Evolutionary conservation across 2,797 vertebrate species (phyloP), one percentile per base, ranked within the genome.

Genomic region (Epinephelus malabaricus): DNA sequence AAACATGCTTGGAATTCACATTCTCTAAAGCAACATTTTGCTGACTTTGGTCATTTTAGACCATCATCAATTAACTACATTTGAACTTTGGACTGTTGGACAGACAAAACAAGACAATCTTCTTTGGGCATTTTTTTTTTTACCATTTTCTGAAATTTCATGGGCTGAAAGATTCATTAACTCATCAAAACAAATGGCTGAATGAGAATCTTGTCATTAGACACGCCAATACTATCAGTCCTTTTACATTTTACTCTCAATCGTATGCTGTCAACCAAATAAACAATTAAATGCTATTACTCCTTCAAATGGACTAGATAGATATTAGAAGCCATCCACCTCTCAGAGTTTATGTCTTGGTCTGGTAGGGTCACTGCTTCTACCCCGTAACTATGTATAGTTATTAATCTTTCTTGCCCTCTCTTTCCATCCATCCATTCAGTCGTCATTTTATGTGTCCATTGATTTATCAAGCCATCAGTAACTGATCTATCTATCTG

Each of bases 401-500:
- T 17, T 12, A 10, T 62, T 1, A 62, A 9, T 50, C 34, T 21
- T 23, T 6, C 9, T 12, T n/a, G 17, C 34, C 6, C 10, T 25
- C 71, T 53, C 58, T 3, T 12, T 53, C 25, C 34, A 78, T 18
- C 5, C 12, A 53, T 78, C 5, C 11, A 25, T 34, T 40, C 45
- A 59, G 25, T 67, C 23, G 51, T 69, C 0, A 0, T 34, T 75
- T 18, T 13, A 14, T 17, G 11, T 18, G 17, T 46, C 21, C n/a
- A 54, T 45, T 49, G 30, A 79, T 73, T 62, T 8, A 66, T 60
- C 23, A 73, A 66, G n/a, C 17, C 54, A n/a, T 27, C 18, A 3
- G 13, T 5, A 38, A 62, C 51, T 19, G 51, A 78, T 76, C 25
- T 58, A 63, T 62, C 58, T 17, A 30, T 64, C 47, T 21, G 30